Evolutionary conservation across 2,113 vertebrate genomes (phyloP).

Genomic region (Thalassoma bifasciatum): DNA sequence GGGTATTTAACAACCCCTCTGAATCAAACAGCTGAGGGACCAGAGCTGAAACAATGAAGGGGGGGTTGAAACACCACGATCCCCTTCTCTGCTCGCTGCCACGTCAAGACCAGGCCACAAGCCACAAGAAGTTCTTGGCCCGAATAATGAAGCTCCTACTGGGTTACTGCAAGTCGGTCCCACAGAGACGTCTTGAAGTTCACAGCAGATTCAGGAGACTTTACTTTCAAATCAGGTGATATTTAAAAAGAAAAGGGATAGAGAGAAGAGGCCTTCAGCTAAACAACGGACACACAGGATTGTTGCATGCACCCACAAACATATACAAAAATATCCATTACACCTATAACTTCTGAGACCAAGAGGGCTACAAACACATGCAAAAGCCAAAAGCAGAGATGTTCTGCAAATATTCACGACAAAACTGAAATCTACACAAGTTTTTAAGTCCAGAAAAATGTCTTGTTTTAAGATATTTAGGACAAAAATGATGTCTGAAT

Average conservation of each 20-base stretch:
- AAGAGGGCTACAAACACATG: no score
- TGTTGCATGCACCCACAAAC: background rate
- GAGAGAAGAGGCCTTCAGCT: background rate
- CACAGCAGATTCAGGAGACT: constrained; percentile 16
- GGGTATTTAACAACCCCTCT: constrained; percentile 12
- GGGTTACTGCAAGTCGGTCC: constrained; percentile 54
- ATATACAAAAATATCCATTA: no score
- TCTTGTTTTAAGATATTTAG: no score
- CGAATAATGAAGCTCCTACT: constrained; percentile 36
- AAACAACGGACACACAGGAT: background rate
- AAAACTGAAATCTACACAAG: no score
- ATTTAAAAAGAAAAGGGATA: constrained; percentile 27
- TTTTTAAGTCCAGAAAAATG: no score
- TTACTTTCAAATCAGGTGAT: constrained; percentile 26
- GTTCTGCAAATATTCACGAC: no score
- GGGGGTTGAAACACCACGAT: constrained; percentile 18
- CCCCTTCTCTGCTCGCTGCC: constrained; percentile 38
- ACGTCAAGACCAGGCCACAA: constrained; percentile 65
- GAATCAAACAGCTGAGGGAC: constrained; percentile 30
- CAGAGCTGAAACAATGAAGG: constrained; percentile 4
- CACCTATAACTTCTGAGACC: no score
- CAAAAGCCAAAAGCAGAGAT: no score
- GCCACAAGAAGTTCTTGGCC: constrained; percentile 73
- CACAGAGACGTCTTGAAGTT: constrained; percentile 48
- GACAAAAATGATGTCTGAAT: no score